phyloP scores from a whole-genome alignment of 2,888 invertebrate species.

The Tubulanus polymorphus region DNA sequence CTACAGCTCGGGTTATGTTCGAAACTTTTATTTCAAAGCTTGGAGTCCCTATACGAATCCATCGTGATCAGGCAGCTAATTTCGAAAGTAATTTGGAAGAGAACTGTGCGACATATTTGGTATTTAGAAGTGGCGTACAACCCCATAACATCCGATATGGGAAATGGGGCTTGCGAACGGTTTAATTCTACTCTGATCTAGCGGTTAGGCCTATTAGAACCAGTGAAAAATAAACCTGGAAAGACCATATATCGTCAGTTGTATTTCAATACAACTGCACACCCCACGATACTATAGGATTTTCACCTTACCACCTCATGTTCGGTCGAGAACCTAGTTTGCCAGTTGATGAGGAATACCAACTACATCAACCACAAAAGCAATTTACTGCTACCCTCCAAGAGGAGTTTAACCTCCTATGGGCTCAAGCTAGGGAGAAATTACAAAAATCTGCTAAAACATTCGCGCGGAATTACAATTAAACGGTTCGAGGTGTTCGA shows the following conservation, averaged over 20 bases:
- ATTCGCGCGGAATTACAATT: no score
- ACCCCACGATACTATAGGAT: slow-evolving; percentile 9
- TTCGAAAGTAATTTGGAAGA: slow-evolving; percentile 6
- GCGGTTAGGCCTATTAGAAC: slow-evolving; percentile 10
- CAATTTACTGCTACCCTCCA: no score
- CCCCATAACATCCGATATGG: slow-evolving; percentile 9
- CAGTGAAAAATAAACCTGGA: slow-evolving; percentile 10
- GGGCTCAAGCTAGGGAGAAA: no score
- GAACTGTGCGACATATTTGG: slow-evolving; percentile 9
- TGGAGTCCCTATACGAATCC: slow-evolving; percentile 12
- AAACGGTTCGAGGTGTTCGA: no score
- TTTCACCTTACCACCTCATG: slow-evolving; percentile 7
- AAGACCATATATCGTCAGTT: not conserved
- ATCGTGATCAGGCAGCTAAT: slow-evolving; percentile 17
- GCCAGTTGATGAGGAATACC: slow-evolving; percentile 8
- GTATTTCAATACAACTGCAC: slow-evolving; percentile 13
- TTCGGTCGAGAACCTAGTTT: slow-evolving; percentile 11
- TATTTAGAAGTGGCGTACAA: slow-evolving; percentile 15
- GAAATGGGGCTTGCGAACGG: slow-evolving; percentile 10
- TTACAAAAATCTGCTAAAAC: no score
- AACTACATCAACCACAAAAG: no score
- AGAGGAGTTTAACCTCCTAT: no score
- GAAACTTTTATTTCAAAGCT: slow-evolving; percentile 9
- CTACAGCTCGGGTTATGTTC: slow-evolving; percentile 8
- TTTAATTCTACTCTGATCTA: slow-evolving; percentile 9